Evolutionary conservation across 2,888 invertebrate species (phyloP).

Genomic region (Nysson spinosus): DNA sequence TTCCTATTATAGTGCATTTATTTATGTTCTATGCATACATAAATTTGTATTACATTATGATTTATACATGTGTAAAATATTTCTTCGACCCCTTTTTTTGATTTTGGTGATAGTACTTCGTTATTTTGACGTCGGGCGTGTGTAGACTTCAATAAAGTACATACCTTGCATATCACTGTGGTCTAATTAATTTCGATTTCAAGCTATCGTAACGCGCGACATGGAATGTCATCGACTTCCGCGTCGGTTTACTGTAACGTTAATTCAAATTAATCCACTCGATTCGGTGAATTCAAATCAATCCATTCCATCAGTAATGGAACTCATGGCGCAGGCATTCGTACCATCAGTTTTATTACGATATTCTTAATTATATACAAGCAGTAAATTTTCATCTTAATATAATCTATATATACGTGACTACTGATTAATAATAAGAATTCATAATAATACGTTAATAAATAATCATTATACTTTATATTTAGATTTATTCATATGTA

Average conservation of each 20-base stretch:
- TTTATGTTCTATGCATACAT: constrained; percentile 4
- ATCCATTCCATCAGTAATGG: no score
- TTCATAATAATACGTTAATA: constrained; percentile 48
- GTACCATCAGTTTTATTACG: constrained; percentile 72
- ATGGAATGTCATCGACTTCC: no score
- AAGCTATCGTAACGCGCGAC: no score
- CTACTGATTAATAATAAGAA: constrained; percentile 55
- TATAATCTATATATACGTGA: constrained; percentile 55
- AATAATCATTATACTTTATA: constrained; percentile 49
- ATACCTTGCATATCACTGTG: no score
- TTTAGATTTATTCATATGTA: constrained; percentile 47
- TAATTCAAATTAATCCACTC: no score
- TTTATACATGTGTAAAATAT: constrained; percentile 14
- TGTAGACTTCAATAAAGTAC: no score
- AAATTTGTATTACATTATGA: constrained; percentile 10
- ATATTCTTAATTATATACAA: constrained; percentile 73
- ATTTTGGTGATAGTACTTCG: background rate
- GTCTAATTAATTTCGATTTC: no score
- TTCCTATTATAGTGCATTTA: constrained; percentile 6
- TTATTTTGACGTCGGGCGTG: no score
- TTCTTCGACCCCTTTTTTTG: background rate
- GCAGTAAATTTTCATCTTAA: constrained; percentile 66
- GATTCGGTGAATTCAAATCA: no score
- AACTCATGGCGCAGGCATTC: constrained; percentile 33
- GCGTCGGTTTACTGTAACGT: no score